Evolutionary conservation across 2,113 vertebrate genomes (phyloP).

Genomic region (Montifringilla adamsi): DNA sequence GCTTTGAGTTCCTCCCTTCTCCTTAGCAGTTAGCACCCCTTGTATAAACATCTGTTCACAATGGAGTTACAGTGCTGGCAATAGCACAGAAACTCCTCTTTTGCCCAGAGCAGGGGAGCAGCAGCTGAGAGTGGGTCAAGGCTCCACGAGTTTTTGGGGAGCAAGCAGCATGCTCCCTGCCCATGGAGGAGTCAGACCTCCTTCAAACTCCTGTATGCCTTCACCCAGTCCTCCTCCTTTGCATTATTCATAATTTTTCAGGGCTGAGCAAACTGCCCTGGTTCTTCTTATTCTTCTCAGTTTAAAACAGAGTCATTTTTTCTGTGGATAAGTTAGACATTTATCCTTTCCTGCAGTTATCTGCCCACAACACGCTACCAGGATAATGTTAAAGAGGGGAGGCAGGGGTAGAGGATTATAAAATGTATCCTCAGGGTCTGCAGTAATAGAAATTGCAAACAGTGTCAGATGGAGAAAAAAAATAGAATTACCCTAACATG

Average conservation of each 20-base stretch:
- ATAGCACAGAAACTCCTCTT: neutral
- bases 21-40: neutral
- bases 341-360: constrained; percentile 41
- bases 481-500: neutral
- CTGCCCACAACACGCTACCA: neutral
- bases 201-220: neutral
- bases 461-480: neutral
- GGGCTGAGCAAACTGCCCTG: fast-evolving
- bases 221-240: neutral
- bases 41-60: neutral
- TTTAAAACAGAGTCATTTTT: neutral
- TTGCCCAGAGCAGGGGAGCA: neutral
- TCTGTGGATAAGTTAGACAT: neutral
- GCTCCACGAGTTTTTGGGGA: neutral
- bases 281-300: neutral
- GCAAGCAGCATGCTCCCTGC: neutral
- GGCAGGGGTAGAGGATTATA: neutral
- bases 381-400: constrained; percentile 3
- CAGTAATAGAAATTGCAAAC: neutral
- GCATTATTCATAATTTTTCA: neutral
- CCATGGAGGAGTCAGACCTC: neutral
- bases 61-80: neutral
- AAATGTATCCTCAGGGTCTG: neutral
- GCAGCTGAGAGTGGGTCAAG: neutral
- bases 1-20: fast-evolving